phyloP scores from a whole-genome alignment of 64 coral and sea anemone genomes.

The Cladopsammia gracilis region DNA sequence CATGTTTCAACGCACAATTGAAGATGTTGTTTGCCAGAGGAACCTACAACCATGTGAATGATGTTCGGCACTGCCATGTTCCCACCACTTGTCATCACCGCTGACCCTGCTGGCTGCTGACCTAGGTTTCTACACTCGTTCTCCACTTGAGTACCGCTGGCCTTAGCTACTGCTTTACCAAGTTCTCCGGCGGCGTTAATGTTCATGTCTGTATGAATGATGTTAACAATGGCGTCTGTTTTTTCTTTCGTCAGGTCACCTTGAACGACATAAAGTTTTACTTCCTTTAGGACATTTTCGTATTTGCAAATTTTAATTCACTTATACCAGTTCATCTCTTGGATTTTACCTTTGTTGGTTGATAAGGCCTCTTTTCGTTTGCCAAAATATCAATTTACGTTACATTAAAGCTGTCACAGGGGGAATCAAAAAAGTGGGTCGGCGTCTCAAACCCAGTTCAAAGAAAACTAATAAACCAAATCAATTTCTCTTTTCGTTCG shows the following conservation, averaged over 20 bases:
- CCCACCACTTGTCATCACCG: constrained; percentile 1
- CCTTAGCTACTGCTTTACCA: constrained; percentile 54
- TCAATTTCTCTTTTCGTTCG: no score
- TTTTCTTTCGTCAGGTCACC: constrained; percentile 64
- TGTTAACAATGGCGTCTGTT: constrained; percentile 83
- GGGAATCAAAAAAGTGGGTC: no score
- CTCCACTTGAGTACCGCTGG: constrained; percentile 44
- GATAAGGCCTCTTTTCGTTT: no score
- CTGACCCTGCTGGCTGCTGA: not conserved
- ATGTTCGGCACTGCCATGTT: not conserved
- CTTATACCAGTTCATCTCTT: no score
- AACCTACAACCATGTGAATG: constrained; percentile 37
- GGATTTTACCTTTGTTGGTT: no score
- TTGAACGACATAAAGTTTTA: not conserved
- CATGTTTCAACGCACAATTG: constrained; percentile 27
- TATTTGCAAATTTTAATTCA: no score
- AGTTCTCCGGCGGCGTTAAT: constrained; percentile 64
- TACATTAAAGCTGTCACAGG: no score
- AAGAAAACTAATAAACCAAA: no score
- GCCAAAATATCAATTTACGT: no score
- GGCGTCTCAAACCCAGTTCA: no score
- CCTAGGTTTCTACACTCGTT: constrained; percentile 55
- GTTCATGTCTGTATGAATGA: constrained; percentile 68
- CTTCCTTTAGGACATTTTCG: not conserved
- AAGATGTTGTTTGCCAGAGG: not conserved